A percentile compares a stretch with the other conserved stretches of the same genome.
Evolutionary conservation across 2,113 vertebrate genomes (phyloP).

Genomic region (Oreochromis aureus): DNA sequence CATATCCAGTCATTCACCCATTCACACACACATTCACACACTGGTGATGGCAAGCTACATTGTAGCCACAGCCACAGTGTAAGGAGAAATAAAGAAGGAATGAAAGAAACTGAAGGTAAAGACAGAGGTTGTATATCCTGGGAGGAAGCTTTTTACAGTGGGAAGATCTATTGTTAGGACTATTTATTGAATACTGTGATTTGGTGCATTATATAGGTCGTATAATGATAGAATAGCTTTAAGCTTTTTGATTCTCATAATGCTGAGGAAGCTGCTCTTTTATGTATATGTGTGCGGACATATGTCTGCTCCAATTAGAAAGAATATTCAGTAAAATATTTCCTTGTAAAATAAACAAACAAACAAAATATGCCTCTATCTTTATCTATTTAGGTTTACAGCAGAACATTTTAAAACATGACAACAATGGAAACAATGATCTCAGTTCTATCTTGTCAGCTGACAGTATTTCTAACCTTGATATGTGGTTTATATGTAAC

Average conservation of each 20-base stretch:
- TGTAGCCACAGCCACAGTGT: no score
- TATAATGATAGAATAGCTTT: background rate
- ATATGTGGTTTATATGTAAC: background rate
- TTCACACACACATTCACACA: no score
- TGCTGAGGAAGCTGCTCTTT: background rate
- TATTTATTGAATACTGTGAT: background rate
- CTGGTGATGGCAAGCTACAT: no score
- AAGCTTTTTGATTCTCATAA: background rate
- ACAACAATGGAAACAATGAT: background rate
- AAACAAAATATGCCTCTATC: background rate
- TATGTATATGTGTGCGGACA: background rate
- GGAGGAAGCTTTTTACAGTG: background rate
- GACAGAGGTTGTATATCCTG: background rate
- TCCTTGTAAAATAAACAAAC: background rate
- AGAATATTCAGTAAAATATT: background rate
- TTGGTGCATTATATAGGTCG: background rate
- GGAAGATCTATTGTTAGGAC: background rate
- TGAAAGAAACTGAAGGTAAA: background rate
- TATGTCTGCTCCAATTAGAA: background rate
- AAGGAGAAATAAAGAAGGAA: background rate
- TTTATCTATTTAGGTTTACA: background rate
- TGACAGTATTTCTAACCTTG: background rate
- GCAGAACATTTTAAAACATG: background rate
- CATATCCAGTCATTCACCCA: no score
- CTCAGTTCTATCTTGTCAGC: background rate